Conservation (phyloP, 2,113 vertebrate species). For the Myrmecophaga tridactyla region DNA sequence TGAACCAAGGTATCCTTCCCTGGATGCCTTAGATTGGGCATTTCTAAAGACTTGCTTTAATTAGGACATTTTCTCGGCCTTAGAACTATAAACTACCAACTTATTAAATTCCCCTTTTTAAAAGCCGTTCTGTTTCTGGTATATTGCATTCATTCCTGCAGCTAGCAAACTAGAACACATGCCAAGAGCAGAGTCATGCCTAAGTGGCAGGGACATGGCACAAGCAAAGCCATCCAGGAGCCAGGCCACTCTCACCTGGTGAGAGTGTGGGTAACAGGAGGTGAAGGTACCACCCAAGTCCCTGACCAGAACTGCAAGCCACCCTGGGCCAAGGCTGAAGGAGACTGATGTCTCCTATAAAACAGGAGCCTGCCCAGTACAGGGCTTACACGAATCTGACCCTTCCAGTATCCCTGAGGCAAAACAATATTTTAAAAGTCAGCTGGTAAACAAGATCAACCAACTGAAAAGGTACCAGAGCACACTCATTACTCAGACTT, state of each 20-base stretch:
- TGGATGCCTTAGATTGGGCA: too few species aligned
- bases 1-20: too few species aligned
- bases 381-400: background rate
- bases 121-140: too few species aligned
- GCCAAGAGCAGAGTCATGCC: background rate
- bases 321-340: background rate
- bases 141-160: too few species aligned
- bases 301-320: background rate
- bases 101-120: too few species aligned
- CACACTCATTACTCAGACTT: background rate
- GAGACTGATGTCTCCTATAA: background rate
- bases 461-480: background rate
- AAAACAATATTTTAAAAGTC: background rate
- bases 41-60: too few species aligned
- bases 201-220: background rate
- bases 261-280: too few species aligned
- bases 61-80: too few species aligned
- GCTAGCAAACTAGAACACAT: too few species aligned
- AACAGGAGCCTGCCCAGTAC: background rate
- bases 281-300: background rate
- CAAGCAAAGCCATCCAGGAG: background rate
- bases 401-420: background rate
- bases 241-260: background rate
- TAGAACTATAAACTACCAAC: too few species aligned
- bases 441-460: background rate